Evolutionary conservation across 2,113 vertebrate species (phyloP), one percentile per base, ranked within the genome.

Genomic region (Plecotus auritus): DNA sequence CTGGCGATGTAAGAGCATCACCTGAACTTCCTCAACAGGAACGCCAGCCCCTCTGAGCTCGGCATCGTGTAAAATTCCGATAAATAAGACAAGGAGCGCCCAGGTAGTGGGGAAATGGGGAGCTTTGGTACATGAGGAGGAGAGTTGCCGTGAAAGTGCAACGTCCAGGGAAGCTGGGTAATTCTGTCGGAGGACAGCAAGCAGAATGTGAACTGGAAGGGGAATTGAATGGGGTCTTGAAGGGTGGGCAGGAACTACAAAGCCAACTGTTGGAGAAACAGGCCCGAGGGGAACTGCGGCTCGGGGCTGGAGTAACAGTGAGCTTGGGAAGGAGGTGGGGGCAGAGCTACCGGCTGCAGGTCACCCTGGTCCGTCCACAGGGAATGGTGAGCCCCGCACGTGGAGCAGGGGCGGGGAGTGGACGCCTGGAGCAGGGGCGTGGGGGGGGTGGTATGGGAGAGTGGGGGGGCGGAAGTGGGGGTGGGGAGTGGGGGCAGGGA

Each of bases 401-500:
- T 59, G 56, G 56, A 59, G 56, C 0, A 3, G 14, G 56, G 56
- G 56, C 9, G 10, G 59, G 59, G 59, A 61, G 1, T 32, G 2
- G 28, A 32, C 10, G 26, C 61, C 26, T 64, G 28, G 61, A 64
- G 61, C 26, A 64, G 56, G 23, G 9, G 23, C 4, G 23, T 54
- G 23, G 22, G 0, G 56, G 54, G 20, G 20, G 22, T 9, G 54
- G 54, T 20, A 22, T 56, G 3, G 23, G 30, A 47, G n/a, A 40
- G 7, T 20, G 54, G 23, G 67, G 28, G 28, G 42, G 26, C 32
- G 4, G 1, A 5, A 13, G 54, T 18, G 67, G 28, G 28, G 42
- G 30, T n/a, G 5, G 1, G 5, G 13, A 17, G 8, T 18, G 10
- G 32, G 1, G 11, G 26, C 11, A 2, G 23, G 59, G 17, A 61